A percentile compares a stretch with the other conserved stretches of the same genome.
Evolutionary conservation across 1,140 invertebrate species (phyloP).

Genomic region (Listronotus oregonensis): DNA sequence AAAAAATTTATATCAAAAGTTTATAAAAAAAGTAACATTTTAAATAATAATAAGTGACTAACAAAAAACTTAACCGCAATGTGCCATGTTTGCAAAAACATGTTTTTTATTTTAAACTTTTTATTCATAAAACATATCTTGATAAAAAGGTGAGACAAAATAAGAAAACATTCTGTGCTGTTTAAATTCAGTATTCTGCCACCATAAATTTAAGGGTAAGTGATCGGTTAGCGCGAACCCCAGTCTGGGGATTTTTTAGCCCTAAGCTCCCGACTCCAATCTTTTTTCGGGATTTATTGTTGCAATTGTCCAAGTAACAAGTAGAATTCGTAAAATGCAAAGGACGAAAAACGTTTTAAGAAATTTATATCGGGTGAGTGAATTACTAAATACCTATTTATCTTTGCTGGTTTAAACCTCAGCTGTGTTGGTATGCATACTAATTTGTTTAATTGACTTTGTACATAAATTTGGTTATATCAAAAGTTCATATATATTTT

Average conservation of each 20-base stretch:
- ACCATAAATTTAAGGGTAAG: slow-evolving; percentile 56
- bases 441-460: no score
- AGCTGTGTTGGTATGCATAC: not conserved
- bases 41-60: no score
- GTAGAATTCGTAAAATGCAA: slow-evolving; percentile 42
- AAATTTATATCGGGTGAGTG: slow-evolving; percentile 15
- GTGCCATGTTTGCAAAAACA: no score
- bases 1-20: no score
- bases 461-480: no score
- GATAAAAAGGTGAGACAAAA: no score
- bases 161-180: slow-evolving; percentile 18
- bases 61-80: no score
- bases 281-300: slow-evolving; percentile 56
- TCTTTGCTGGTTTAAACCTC: not conserved
- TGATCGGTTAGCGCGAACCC: slow-evolving; percentile 56
- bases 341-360: slow-evolving; percentile 6
- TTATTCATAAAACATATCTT: no score
- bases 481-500: no score
- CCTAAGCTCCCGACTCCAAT: slow-evolving; percentile 47
- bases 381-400: no score
- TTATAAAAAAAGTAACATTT: no score
- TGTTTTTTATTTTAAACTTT: no score
- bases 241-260: slow-evolving; percentile 55
- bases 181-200: slow-evolving; percentile 55
- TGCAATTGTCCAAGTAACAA: slow-evolving; percentile 56